These are phyloP conservation scores for Sycophila sp. DNA, from an alignment of 1,140 invertebrate species.

Conservation along the genomic window DNA sequence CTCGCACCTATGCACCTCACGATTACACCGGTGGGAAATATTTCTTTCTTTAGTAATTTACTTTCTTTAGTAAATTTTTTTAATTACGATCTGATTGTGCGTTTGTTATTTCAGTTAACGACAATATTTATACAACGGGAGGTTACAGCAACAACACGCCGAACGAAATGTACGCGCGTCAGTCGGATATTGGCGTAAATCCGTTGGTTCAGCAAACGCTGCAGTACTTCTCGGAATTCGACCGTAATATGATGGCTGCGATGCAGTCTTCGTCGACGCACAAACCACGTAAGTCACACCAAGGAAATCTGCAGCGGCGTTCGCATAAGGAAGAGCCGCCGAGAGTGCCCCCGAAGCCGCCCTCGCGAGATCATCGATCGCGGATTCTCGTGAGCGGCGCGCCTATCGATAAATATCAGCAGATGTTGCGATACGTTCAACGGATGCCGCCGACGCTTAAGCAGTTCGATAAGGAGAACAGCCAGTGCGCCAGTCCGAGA, in stretches of 20 bases:
- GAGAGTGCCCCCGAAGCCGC: constrained; percentile 35
- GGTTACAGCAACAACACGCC: not conserved
- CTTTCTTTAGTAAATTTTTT: not conserved
- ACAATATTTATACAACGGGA: not conserved
- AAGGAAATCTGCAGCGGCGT: not conserved
- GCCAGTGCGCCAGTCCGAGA: not conserved
- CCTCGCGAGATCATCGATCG: constrained; percentile 41
- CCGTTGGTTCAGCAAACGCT: constrained; percentile 34
- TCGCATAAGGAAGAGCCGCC: not conserved
- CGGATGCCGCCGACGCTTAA: not conserved
- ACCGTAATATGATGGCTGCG: not conserved
- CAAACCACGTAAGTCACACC: not conserved
- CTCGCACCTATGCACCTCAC: not conserved
- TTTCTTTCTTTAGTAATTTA: not conserved
- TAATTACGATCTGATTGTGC: not conserved
- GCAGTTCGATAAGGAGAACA: not conserved
- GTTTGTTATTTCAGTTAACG: not conserved
- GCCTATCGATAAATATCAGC: constrained; percentile 3
- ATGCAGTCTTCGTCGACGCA: not conserved
- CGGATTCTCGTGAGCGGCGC: not conserved
- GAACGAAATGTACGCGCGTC: constrained; percentile 1
- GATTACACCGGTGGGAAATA: not conserved
- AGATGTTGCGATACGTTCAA: not conserved
- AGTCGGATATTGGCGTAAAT: constrained; percentile 15
- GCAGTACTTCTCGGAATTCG: constrained; percentile 37